These are phyloP conservation scores for Nyctibius grandis DNA, from an alignment of 2,797 vertebrate species.

Conservation along the genomic window DNA sequence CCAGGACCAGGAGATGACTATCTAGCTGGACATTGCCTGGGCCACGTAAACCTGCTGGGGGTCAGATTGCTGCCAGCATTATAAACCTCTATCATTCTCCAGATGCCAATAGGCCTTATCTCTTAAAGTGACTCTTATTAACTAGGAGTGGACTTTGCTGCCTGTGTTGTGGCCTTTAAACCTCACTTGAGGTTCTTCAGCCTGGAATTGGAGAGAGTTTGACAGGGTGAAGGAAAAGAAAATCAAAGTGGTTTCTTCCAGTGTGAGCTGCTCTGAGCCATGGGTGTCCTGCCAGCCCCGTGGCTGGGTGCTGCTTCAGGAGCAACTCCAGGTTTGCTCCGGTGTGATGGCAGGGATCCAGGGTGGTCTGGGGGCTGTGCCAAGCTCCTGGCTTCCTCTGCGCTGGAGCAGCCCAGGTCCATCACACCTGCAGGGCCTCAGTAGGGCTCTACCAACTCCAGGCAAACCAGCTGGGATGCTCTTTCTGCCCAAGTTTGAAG, in stretches of 20 bases:
- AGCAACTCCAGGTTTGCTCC: neutral
- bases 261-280: neutral
- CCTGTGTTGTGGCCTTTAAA: neutral
- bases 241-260: neutral
- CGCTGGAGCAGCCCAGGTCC: neutral
- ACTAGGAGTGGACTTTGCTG: constrained; percentile 29
- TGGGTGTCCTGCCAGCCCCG: neutral
- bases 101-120: neutral
- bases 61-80: neutral
- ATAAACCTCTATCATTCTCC: neutral
- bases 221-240: neutral
- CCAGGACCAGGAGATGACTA: neutral
- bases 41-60: neutral
- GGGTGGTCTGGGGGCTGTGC: neutral
- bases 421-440: neutral
- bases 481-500: neutral
- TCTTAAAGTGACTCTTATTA: neutral
- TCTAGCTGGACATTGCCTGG: constrained; percentile 11
- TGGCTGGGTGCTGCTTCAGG: neutral
- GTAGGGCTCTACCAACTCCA: neutral
- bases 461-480: neutral
- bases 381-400: neutral
- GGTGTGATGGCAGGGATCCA: neutral
- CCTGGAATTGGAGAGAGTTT: neutral
- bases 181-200: neutral